A percentile compares a stretch with the other conserved stretches of the same genome.
Conservation (phyloP, 2,113 vertebrate species). For the Empidonax alnorum region DNA sequence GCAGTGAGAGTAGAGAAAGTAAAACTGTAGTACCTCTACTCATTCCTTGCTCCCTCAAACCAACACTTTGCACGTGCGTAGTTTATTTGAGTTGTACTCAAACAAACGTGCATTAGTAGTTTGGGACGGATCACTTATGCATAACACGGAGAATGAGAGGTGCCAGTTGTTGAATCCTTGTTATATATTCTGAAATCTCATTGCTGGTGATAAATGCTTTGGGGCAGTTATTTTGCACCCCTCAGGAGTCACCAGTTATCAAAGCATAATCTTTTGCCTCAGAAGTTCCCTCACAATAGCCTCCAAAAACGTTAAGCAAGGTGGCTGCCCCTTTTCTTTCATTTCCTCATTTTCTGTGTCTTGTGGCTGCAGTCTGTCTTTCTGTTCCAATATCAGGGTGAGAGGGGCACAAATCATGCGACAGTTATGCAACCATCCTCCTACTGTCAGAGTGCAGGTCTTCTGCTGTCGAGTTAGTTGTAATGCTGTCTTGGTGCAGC, state of each 20-base stretch:
- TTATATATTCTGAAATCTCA: neutral
- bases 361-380: neutral
- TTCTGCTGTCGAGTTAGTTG: neutral
- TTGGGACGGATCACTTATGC: neutral
- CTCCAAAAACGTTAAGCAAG: neutral
- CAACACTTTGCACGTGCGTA: neutral
- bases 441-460: neutral
- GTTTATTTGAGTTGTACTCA: neutral
- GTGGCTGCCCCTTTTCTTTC: neutral
- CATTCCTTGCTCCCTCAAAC: neutral
- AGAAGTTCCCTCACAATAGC: neutral
- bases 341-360: neutral
- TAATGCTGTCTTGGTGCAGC: neutral
- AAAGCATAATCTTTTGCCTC: neutral
- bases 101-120: neutral
- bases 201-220: neutral
- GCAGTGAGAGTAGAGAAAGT: neutral
- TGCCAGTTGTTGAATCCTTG: neutral
- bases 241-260: neutral
- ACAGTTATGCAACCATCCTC: neutral
- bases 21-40: neutral
- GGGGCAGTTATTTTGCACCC: neutral
- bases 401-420: neutral
- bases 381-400: neutral
- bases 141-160: neutral